These are phyloP conservation scores for Phalloptychus januarius DNA, from an alignment of 2,797 vertebrate species.

Conservation along the genomic window DNA sequence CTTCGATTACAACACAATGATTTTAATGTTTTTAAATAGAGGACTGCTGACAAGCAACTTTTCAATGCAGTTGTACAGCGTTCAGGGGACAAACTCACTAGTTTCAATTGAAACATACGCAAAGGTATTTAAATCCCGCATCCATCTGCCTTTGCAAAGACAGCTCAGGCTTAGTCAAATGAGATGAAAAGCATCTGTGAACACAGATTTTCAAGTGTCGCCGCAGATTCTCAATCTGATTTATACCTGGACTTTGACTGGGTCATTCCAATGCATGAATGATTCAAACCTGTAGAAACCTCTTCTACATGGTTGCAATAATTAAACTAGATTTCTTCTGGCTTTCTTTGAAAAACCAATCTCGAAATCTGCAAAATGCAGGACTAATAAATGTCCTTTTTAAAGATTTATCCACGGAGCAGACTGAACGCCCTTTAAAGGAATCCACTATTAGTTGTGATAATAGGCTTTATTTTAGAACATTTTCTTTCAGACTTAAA, in stretches of 20 bases:
- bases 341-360: background rate
- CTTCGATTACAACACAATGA: background rate
- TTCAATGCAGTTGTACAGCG: background rate
- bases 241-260: background rate
- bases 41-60: background rate
- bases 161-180: background rate
- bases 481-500: too few relatives aligned
- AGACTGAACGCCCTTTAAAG: too few relatives aligned
- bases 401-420: background rate
- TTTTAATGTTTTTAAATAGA: background rate
- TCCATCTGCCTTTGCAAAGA: background rate
- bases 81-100: background rate
- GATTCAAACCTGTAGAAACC: background rate
- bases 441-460: too few relatives aligned
- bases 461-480: too few relatives aligned
- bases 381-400: background rate
- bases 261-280: background rate
- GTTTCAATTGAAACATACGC: background rate
- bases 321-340: background rate
- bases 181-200: background rate
- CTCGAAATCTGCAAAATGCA: background rate
- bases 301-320: background rate
- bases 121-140: background rate
- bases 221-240: background rate
- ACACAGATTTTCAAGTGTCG: background rate